These are phyloP conservation scores for Rhegmatorhina hoffmannsi DNA, from an alignment of 2,113 vertebrate species.

Conservation along the genomic window DNA sequence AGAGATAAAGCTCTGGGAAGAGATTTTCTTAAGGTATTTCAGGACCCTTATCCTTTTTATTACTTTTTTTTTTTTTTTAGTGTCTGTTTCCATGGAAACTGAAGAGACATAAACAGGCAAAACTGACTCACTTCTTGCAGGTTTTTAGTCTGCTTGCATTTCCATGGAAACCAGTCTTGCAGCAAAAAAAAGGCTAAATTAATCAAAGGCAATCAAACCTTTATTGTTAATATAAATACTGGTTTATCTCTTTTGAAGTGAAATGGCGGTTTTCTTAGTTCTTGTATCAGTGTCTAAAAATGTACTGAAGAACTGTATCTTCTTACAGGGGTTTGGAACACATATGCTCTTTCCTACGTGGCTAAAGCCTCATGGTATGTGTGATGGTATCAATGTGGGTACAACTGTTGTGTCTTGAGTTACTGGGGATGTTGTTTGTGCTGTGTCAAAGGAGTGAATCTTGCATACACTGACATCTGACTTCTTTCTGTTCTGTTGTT, in stretches of 20 bases:
- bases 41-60: conserved; percentile 18
- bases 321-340: not conserved
- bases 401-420: not conserved
- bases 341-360: not conserved
- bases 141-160: conserved; percentile 49
- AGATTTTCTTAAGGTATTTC: conserved; percentile 43
- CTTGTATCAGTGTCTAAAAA: not conserved
- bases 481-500: not conserved
- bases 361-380: not conserved
- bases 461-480: not conserved
- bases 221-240: not conserved
- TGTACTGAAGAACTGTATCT: not conserved
- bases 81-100: conserved; percentile 64
- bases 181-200: conserved; percentile 19
- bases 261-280: not conserved
- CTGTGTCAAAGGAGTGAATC: fast-evolving
- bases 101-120: conserved; percentile 54
- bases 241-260: not conserved
- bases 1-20: not conserved
- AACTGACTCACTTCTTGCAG: conserved; percentile 60
- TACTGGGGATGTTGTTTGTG: not conserved
- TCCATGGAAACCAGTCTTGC: conserved; percentile 44
- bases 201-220: conserved; percentile 1
- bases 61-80: not conserved
- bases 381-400: not conserved